Base-by-base conservation (phyloP, 2,888 invertebrate genomes). In the Sialis fuliginosa region DNA sequence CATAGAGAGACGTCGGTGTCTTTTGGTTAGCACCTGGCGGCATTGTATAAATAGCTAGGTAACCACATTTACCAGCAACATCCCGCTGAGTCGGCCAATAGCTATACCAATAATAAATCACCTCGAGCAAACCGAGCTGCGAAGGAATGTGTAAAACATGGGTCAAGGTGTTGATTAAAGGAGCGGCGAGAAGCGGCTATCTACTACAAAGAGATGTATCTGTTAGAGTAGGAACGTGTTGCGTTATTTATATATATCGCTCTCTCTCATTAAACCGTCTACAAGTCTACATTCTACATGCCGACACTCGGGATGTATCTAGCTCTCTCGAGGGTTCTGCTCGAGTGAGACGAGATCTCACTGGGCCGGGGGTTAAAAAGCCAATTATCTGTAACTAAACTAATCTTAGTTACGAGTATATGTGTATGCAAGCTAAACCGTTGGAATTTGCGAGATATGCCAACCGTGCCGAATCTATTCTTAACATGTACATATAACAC, bases 141-240 rank as follows among this genome's bases (percentile, higher is more conserved):
- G 60, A 61, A 58, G 58, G 62, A 61, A 62, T 62, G 62, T 62
- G 60, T 62, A 61, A 60, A 62, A 62, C 60, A 60, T 60, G 59
- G 59, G 60, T 59, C 59, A 60, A 60, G 60, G 62, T 62, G 60
- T 60, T 62, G 62, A 62, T 62, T 63, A 62, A 62, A 61, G 60
- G 57, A 62, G 59, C 61, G 60, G 60, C 58, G 53, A 52, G 56
- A 46, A 22, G 22, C 22, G 22, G 22, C 22, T 22, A 22, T 22
- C 2, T 22, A 2, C 2, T 22, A 22, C 39, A 39, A 12, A 39
- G 13, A 39, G 13, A 13, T 13, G 22, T 22, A 22, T 2, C 2
- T 22, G 22, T 22, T 22, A 22, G 22, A 22, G 2, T 2, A 22
- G 22, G 22, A 22, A 2, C 2, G 4, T 22, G 2, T 22, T 22